These are phyloP conservation scores for Neocrepidodera transversa DNA, from an alignment of 2,888 invertebrate genomes.

Conservation along the genomic window DNA sequence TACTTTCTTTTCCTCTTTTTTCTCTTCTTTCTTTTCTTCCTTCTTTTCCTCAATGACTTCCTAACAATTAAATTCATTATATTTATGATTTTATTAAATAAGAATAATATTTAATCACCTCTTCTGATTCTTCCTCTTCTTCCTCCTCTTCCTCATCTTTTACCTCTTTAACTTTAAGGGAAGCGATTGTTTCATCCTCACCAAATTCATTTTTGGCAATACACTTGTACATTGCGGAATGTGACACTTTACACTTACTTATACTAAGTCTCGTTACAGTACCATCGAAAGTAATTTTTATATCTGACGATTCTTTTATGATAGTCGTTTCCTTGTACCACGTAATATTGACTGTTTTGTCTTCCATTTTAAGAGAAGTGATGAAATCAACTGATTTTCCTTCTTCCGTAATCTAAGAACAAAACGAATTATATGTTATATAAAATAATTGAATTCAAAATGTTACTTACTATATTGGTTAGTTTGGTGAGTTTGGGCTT, in stretches of 20 bases:
- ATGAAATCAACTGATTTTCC: slow-evolving; percentile 81
- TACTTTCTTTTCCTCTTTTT: slow-evolving; percentile 52
- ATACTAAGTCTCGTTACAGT: slow-evolving; percentile 81
- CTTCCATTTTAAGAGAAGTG: slow-evolving; percentile 75
- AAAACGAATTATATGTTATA: slow-evolving; percentile 12
- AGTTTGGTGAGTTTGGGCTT: slow-evolving; percentile 83
- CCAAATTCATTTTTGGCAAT: slow-evolving; percentile 92
- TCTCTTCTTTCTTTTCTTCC: slow-evolving; percentile 53
- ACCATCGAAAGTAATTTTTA: slow-evolving; percentile 84
- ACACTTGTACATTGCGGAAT: slow-evolving; percentile 82
- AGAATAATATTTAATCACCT: too few species aligned
- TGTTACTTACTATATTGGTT: slow-evolving; percentile 71
- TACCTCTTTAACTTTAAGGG: slow-evolving; percentile 75
- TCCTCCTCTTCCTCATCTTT: slow-evolving; percentile 56
- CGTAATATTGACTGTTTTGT: slow-evolving; percentile 80
- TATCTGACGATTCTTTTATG: slow-evolving; percentile 78
- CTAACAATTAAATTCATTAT: slow-evolving; percentile 37
- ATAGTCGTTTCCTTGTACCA: slow-evolving; percentile 87
- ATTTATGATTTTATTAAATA: too few species aligned
- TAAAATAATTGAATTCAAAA: slow-evolving; percentile 16
- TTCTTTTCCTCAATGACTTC: slow-evolving; percentile 38
- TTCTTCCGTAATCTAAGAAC: slow-evolving; percentile 69
- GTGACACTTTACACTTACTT: slow-evolving; percentile 74
- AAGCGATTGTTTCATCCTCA: slow-evolving; percentile 85
- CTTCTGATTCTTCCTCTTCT: slow-evolving; percentile 46